Evolutionary conservation across 30 jellyfish, hydroid and myxozoan genomes (phyloP), one percentile per base, ranked within the genome.

Genomic region (Aurelia sp.): DNA sequence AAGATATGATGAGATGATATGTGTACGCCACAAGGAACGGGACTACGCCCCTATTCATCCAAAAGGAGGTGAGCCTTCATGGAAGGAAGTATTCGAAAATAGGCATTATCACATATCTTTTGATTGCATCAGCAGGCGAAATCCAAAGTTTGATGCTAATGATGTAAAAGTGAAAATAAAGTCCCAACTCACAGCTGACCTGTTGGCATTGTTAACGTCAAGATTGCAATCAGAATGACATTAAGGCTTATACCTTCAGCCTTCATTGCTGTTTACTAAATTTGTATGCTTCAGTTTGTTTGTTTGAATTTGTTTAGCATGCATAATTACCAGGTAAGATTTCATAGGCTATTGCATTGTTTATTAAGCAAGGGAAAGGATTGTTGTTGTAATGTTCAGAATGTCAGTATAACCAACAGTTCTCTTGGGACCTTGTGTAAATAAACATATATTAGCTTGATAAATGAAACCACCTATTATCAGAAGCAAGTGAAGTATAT

Each of bases 11-110:
- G 53, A 22, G 53, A 22, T 20, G 53, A 66, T 66, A 20, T 66
- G 78, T 66, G 50, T 66, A 33, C 22, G 78, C 13, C 78, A 66
- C 78, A 66, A 66, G 33, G 78, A 66, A 66, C 47, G 53, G 47
- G 78, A 66, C 44, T 66, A 66, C 78, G 18, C 69, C 12, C 69
- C 69, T 59, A 59, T 59, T 27, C 33, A 27, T 27, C 33, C 33
- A 27, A 27, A 27, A 27, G 33, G 33, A 27, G 33, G 33, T 27
- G 33, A 27, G 33, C 33, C 33, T 27, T 27, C 33, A 27, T 27
- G 33, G 33, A 27, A 27, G 33, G 33, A 27, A 27, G 33, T 27
- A 27, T 27, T 27, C 33, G 33, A 27, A 27, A 27, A 27, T 27
- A 27, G 33, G 33, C 33, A 27, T 27, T 27, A 27, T 27, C 33